Conservation (phyloP, 2,888 invertebrate species). For the Ophion obscuratus region DNA sequence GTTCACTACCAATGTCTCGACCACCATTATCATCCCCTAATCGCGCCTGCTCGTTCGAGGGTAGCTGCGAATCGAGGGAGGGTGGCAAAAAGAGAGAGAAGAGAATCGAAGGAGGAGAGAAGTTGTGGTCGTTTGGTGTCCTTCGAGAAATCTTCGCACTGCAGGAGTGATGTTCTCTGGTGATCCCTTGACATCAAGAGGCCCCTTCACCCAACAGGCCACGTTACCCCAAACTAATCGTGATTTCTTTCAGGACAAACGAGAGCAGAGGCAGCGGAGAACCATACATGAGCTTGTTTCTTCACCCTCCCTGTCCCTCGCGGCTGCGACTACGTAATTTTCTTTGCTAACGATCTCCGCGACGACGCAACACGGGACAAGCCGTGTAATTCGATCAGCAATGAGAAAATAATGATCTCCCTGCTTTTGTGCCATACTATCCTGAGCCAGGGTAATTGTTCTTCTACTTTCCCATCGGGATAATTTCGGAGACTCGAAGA, state of each 20-base stretch:
- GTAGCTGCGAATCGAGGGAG: not conserved
- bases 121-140: constrained; percentile 22
- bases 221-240: constrained; percentile 48
- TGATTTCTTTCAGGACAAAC: constrained; percentile 46
- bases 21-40: constrained; percentile 76
- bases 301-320: constrained; percentile 44
- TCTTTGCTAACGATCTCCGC: constrained; percentile 56
- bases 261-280: constrained; percentile 31
- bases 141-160: constrained; percentile 41
- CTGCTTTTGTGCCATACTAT: not conserved
- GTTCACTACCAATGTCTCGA: constrained; percentile 69
- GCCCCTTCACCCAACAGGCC: constrained; percentile 17
- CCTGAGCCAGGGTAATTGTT: constrained; percentile 7
- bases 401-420: constrained; percentile 48
- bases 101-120: constrained; percentile 1
- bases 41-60: constrained; percentile 65
- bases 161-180: constrained; percentile 9
- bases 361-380: constrained; percentile 10
- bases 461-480: constrained; percentile 10
- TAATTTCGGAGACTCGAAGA: constrained; percentile 1
- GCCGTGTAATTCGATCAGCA: constrained; percentile 50
- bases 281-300: not conserved
- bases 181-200: not conserved
- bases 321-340: constrained; percentile 56
- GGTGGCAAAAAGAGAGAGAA: not conserved